phyloP scores from a whole-genome alignment of 2,113 vertebrate genomes.

The Lophius piscatorius region DNA sequence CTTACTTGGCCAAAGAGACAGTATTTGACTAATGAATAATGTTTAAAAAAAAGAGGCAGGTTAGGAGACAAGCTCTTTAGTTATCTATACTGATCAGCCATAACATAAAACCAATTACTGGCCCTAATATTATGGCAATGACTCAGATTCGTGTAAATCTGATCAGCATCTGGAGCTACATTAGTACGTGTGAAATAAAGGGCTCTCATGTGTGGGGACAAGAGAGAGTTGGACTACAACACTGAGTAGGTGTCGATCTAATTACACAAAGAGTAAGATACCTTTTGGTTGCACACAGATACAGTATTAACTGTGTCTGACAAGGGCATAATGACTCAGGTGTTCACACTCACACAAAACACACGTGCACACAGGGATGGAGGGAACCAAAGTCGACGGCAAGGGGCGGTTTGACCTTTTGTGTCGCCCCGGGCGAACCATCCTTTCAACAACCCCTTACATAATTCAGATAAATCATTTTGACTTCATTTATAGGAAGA shows the following conservation, averaged over 20 bases:
- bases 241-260: conserved; percentile 44
- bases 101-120: too few relatives aligned
- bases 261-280: conserved; percentile 21
- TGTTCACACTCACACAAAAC: conserved; percentile 6
- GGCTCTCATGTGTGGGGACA: conserved; percentile 19
- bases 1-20: too few relatives aligned
- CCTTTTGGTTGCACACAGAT: conserved; percentile 4
- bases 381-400: too few relatives aligned
- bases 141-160: neutral
- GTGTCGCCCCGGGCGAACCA: too few relatives aligned
- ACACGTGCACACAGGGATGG: conserved; percentile 5
- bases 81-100: too few relatives aligned
- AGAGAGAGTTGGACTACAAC: conserved; percentile 20
- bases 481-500: too few relatives aligned
- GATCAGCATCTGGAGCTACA: conserved; percentile 1
- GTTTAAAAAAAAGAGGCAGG: too few relatives aligned
- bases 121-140: neutral
- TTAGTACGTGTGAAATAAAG: conserved; percentile 14
- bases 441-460: too few relatives aligned
- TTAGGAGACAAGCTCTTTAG: too few relatives aligned
- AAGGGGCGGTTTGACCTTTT: too few relatives aligned
- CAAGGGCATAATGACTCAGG: conserved; percentile 44
- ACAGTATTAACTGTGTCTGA: conserved; percentile 45
- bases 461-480: too few relatives aligned
- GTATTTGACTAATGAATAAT: too few relatives aligned